Evolutionary conservation across 2,113 vertebrate species (phyloP), one percentile per base, ranked within the genome.

Genomic region (Periophthalmodon schlosseri): DNA sequence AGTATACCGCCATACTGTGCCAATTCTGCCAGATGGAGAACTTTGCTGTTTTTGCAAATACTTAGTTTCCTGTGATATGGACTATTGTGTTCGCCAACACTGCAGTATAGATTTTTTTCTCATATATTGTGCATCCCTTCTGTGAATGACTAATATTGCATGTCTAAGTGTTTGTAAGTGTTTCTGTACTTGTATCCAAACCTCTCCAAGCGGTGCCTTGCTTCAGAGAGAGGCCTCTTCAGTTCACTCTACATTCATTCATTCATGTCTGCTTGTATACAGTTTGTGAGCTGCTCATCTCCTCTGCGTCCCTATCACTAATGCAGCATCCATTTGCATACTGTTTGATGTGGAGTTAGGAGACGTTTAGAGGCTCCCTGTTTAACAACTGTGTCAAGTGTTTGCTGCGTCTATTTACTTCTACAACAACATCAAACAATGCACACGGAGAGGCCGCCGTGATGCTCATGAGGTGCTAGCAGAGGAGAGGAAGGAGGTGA

Each of bases 351-450:
- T 94, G 33, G 81, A 88, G 92, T 94, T 93, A 90, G 86, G 89
- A 92, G 88, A 91, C 88, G 85, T 93, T 94, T 91, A 91, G 82
- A 88, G 70, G 82, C 88, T 90, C 91, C 84, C 76, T 86, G 91
- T 90, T 91, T 90, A 91, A 92, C 92, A 91, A 89, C 87, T 91
- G 90, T 93, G 92, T 94, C 92, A 91, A 94, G 91, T 91, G 90
- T 93, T 91, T 87, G 82, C 82, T 3, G 67, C 71, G 75, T 92
- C 89, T 91, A 91, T 93, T 93, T 93, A 93, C 91, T 92, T 91
- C 87, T 89, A 74, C 73, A 92, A 91, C 84, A 68, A 88, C 89
- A 93, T 93, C 91, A 93, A 92, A 93, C 90, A 93, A 91, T 91
- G 82, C 74, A 61, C 84, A 80, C 80, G 44, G 64, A 14, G 80